A percentile compares a stretch with the other conserved stretches of the same genome.
Evolutionary conservation across 2,888 invertebrate species (phyloP).

Genomic region (Conus canariensis): DNA sequence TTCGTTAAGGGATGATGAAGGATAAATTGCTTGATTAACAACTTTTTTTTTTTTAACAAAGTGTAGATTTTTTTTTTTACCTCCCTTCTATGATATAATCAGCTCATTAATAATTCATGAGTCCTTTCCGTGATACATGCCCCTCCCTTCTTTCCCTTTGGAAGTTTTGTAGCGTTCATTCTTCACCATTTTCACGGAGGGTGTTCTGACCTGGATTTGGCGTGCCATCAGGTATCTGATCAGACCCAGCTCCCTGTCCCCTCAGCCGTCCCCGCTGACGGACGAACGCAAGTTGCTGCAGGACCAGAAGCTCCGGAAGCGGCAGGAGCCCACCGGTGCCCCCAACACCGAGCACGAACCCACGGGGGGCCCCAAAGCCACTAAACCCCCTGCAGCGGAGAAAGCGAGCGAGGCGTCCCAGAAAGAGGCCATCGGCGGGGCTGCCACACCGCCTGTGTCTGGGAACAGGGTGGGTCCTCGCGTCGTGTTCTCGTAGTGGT

Average conservation of each 20-base stretch:
- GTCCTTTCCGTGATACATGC: too few relatives aligned
- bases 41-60: too few relatives aligned
- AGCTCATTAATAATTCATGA: too few relatives aligned
- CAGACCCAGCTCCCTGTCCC: constrained; percentile 91
- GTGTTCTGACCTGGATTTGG: too few relatives aligned
- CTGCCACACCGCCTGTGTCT: not conserved
- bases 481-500: not conserved
- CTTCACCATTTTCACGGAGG: too few relatives aligned
- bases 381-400: constrained; percentile 35
- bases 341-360: constrained; percentile 64
- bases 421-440: constrained; percentile 51
- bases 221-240: constrained; percentile 87
- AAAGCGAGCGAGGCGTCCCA: not conserved
- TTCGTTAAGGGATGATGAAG: too few relatives aligned
- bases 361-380: constrained; percentile 61
- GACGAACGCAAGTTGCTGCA: constrained; percentile 70
- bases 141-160: too few relatives aligned
- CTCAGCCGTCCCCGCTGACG: constrained; percentile 76
- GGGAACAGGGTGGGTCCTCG: constrained; percentile 14
- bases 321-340: constrained; percentile 64
- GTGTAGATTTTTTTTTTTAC: too few relatives aligned
- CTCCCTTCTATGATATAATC: too few relatives aligned
- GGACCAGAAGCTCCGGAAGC: constrained; percentile 42
- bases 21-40: too few relatives aligned
- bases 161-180: not conserved